Conservation (phyloP, 2,113 vertebrate genomes). For the Perca flavescens region DNA sequence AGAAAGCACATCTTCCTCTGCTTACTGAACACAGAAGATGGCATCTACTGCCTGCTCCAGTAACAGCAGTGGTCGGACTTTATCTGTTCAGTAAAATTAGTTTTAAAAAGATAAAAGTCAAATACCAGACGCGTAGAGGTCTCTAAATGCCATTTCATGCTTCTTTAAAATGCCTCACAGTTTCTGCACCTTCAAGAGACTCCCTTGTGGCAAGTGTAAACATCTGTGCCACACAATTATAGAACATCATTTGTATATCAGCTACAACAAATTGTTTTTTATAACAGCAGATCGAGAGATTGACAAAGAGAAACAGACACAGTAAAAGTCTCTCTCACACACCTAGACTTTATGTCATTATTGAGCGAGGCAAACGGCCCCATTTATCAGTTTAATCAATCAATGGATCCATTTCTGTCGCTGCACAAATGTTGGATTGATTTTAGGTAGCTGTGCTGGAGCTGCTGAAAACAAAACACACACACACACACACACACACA, state of each 20-base stretch:
- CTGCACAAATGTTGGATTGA: conserved; percentile 43
- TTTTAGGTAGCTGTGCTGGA: conserved; percentile 13
- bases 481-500: neutral
- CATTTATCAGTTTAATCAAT: conserved; percentile 60
- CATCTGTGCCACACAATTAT: conserved; percentile 40
- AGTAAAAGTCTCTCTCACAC: neutral
- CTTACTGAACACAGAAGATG: too few relatives aligned
- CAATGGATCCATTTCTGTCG: conserved; percentile 30
- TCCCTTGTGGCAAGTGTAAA: conserved; percentile 7
- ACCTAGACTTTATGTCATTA: conserved; percentile 6
- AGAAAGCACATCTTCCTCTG: neutral
- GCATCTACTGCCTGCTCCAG: neutral
- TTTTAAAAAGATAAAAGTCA: conserved; percentile 1
- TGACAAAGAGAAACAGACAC: neutral
- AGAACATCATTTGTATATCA: conserved; percentile 27
- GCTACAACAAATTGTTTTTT: neutral
- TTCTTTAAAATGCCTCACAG: conserved; percentile 5
- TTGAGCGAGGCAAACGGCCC: conserved; percentile 34
- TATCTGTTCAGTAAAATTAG: neutral
- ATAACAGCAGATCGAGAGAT: neutral
- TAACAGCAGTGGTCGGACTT: neutral
- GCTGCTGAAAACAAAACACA: neutral
- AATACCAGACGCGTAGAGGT: neutral
- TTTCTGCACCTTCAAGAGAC: neutral
- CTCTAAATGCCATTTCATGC: conserved; percentile 29